phyloP scores from a whole-genome alignment of 2,113 vertebrate genomes.

The Scalopus aquaticus region DNA sequence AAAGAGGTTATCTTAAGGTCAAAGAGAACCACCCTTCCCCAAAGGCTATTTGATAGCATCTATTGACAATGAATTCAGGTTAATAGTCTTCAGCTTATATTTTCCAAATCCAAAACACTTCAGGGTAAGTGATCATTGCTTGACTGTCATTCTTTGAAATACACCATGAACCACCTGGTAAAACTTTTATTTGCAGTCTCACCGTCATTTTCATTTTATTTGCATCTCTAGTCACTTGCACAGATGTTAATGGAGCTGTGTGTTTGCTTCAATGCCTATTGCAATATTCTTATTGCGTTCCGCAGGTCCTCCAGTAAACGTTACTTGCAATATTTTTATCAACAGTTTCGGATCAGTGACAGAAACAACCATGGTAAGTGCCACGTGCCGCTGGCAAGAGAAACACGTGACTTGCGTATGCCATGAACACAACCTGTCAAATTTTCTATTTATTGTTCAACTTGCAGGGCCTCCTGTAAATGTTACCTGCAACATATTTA shows the following conservation, averaged over 20 bases:
- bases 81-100: conserved; percentile 45
- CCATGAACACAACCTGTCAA: conserved; percentile 90
- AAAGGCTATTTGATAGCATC: not conserved
- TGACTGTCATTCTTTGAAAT: conserved; percentile 30
- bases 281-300: conserved; percentile 95
- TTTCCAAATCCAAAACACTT: conserved; percentile 57
- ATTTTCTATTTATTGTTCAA: conserved; percentile 96
- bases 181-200: conserved; percentile 75
- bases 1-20: not conserved
- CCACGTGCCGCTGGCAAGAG: conserved; percentile 84
- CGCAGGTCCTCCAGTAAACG: conserved; percentile 97
- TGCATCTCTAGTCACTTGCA: conserved; percentile 81
- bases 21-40: not conserved
- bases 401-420: conserved; percentile 86
- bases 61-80: not conserved
- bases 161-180: not conserved
- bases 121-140: conserved; percentile 23
- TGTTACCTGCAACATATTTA: conserved; percentile 99
- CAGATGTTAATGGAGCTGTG: conserved; percentile 83
- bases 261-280: conserved; percentile 86
- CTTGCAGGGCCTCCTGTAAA: conserved; percentile 99
- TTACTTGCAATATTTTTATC: conserved; percentile 99
- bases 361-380: conserved; percentile 98
- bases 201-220: conserved; percentile 82
- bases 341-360: conserved; percentile 99